These are phyloP conservation scores for Thereva nobilitata DNA, from an alignment of 2,888 invertebrate species.

Conservation along the genomic window DNA sequence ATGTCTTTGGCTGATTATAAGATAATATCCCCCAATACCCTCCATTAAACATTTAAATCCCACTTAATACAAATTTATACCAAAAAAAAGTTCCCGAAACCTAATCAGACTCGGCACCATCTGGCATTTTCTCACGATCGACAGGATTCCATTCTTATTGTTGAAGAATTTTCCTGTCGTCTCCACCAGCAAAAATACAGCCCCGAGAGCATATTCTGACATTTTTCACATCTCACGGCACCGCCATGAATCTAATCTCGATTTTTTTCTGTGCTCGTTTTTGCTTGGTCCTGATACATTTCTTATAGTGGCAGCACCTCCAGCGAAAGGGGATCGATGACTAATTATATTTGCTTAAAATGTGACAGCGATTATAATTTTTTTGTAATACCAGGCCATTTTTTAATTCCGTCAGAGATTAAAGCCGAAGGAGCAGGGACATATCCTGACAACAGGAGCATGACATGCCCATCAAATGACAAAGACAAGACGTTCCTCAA, in stretches of 20 bases:
- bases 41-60: too few relatives aligned
- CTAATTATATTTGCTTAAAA: constrained; percentile 36
- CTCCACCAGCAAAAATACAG: too few relatives aligned
- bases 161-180: too few relatives aligned
- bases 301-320: constrained; percentile 2
- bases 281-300: background rate
- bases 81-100: too few relatives aligned
- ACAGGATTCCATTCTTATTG: too few relatives aligned
- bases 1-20: too few relatives aligned
- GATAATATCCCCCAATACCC: too few relatives aligned
- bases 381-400: constrained; percentile 20
- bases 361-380: constrained; percentile 36
- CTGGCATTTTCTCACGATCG: too few relatives aligned
- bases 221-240: constrained; percentile 17
- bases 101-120: too few relatives aligned
- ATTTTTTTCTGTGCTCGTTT: constrained; percentile 5
- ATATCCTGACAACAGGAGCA: constrained; percentile 16
- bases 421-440: constrained; percentile 24
- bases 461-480: constrained; percentile 34
- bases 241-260: constrained; percentile 10
- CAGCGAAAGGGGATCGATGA: constrained; percentile 27
- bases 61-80: too few relatives aligned
- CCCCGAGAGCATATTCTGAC: background rate
- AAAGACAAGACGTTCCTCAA: constrained; percentile 34
- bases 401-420: constrained; percentile 33